phyloP scores from a whole-genome alignment of 2,113 vertebrate species.

The Leptobrachium ailaonicum region DNA sequence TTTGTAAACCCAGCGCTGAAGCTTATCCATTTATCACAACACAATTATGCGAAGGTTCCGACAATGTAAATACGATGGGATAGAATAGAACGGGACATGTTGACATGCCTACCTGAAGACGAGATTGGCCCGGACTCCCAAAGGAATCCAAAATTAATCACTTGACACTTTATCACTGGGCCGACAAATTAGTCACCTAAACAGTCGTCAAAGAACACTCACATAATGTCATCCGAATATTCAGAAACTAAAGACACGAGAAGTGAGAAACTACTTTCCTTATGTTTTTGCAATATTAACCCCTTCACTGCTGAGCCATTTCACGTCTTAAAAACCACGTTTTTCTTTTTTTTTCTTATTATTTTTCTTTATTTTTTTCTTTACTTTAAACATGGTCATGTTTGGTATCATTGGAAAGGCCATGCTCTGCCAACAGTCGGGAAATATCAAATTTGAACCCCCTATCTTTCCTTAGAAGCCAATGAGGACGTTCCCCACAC shows the following conservation, averaged over 20 bases:
- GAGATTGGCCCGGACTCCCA: neutral
- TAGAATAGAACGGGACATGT: neutral
- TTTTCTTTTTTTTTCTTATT: too few species aligned
- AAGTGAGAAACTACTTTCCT: too few species aligned
- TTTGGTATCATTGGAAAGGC: too few species aligned
- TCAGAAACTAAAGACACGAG: neutral
- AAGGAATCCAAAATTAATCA: neutral
- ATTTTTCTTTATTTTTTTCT: neutral
- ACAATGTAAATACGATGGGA: neutral
- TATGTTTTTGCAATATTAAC: too few species aligned
- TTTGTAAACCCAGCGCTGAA: conserved; percentile 7
- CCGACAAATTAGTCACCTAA: neutral
- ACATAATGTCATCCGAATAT: neutral
- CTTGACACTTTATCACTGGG: neutral
- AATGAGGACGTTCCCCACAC: too few species aligned
- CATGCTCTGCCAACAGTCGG: too few species aligned
- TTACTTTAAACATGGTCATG: too few species aligned
- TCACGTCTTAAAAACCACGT: neutral
- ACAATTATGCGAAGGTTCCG: neutral
- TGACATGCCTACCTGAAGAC: neutral
- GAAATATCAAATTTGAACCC: too few species aligned
- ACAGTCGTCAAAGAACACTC: conserved; percentile 9
- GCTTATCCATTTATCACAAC: neutral
- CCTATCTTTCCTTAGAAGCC: too few species aligned
- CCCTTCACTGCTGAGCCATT: neutral